Conservation (phyloP, 1,140 invertebrate species). For the Eubasilissa regina region DNA sequence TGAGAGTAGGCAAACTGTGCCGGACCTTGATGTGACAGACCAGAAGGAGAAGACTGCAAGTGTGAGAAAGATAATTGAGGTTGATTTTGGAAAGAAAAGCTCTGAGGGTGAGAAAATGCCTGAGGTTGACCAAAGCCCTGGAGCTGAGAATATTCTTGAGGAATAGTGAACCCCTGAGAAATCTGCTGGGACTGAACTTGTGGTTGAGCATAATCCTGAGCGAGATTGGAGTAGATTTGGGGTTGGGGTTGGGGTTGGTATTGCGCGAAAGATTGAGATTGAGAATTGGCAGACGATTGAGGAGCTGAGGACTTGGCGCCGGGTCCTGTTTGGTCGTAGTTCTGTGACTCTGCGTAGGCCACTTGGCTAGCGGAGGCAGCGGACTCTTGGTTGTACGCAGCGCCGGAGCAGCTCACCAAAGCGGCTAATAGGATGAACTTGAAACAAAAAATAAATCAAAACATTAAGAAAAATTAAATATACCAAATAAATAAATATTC, state of each 20-base stretch:
- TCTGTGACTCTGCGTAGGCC: slow-evolving; percentile 68
- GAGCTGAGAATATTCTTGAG: not conserved
- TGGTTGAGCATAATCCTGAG: slow-evolving; percentile 14
- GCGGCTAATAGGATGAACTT: slow-evolving; percentile 49
- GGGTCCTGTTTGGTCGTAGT: slow-evolving; percentile 69
- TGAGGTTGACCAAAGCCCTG: slow-evolving; percentile 25
- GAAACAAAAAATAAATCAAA: too few relatives aligned
- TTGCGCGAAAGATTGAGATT: slow-evolving; percentile 13
- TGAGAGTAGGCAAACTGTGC: not conserved
- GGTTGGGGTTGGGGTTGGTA: slow-evolving; percentile 32
- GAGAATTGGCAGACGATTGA: not conserved
- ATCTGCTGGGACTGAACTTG: slow-evolving; percentile 2
- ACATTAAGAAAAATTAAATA: too few relatives aligned
- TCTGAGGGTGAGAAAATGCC: slow-evolving; percentile 5
- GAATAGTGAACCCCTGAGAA: not conserved
- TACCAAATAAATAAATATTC: too few relatives aligned
- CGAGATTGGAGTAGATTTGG: slow-evolving; percentile 25
- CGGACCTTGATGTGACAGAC: not conserved
- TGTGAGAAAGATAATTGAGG: not conserved
- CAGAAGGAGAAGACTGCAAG: slow-evolving; percentile 1
- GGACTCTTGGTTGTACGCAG: slow-evolving; percentile 53
- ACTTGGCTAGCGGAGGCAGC: slow-evolving; percentile 66
- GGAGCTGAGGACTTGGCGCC: slow-evolving; percentile 59
- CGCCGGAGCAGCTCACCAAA: slow-evolving; percentile 14
- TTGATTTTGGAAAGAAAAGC: not conserved